These are phyloP conservation scores for Megaceryle maxima DNA, from an alignment of 2,113 vertebrate species.

Conservation along the genomic window DNA sequence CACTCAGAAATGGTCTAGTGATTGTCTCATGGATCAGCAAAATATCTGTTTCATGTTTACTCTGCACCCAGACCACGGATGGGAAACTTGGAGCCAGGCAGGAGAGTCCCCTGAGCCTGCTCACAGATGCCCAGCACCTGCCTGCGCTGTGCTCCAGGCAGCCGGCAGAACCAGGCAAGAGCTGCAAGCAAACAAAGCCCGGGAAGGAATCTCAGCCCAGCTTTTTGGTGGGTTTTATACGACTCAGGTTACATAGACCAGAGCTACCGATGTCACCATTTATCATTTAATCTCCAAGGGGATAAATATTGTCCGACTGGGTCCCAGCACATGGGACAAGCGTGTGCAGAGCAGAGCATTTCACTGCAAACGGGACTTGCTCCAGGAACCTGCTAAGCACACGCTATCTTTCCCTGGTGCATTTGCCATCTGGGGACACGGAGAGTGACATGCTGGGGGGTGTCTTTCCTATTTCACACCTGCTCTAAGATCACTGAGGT, in stretches of 20 bases:
- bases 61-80: neutral
- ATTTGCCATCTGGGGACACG: accelerated
- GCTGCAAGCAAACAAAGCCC: neutral
- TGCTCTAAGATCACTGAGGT: neutral
- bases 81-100: neutral
- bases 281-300: neutral
- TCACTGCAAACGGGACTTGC: neutral
- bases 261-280: neutral
- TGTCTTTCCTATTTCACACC: neutral
- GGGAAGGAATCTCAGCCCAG: neutral
- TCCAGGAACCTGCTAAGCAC: neutral
- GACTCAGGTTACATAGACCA: neutral
- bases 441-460: neutral
- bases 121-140: neutral
- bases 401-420: neutral
- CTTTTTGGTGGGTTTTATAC: neutral
- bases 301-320: neutral
- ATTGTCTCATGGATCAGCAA: neutral
- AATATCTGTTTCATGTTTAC: neutral
- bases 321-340: neutral
- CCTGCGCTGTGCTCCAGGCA: neutral
- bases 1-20: neutral
- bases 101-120: neutral
- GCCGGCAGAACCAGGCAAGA: neutral
- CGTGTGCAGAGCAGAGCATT: neutral